These are phyloP conservation scores for Brachirus orientalis DNA, from an alignment of 2,113 vertebrate species.

Conservation along the genomic window DNA sequence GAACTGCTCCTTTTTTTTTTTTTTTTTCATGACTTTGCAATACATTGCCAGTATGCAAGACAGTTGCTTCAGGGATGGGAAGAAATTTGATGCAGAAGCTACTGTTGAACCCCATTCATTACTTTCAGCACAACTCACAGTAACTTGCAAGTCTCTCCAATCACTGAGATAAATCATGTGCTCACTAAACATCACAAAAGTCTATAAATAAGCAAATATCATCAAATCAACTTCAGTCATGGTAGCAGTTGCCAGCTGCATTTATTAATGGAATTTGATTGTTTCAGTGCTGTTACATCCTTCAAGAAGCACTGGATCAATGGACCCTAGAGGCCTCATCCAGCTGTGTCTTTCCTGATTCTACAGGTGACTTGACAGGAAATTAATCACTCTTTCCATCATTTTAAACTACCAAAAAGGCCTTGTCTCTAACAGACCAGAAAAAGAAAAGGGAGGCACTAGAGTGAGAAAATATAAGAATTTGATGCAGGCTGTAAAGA, in stretches of 20 bases:
- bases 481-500: background rate
- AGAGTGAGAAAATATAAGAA: background rate
- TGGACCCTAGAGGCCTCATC: background rate
- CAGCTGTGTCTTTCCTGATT: background rate
- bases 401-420: conserved; percentile 6
- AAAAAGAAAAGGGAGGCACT: background rate
- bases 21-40: background rate
- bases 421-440: conserved; percentile 25
- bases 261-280: background rate
- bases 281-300: background rate
- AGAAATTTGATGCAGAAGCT: background rate
- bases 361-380: background rate
- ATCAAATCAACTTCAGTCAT: background rate
- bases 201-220: background rate
- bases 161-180: no score
- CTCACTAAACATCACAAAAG: no score
- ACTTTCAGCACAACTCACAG: no score
- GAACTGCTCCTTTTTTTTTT: background rate
- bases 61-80: background rate
- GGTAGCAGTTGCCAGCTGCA: background rate
- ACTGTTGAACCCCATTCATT: no score
- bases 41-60: background rate
- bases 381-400: conserved; percentile 22
- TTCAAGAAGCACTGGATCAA: background rate
- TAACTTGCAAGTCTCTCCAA: background rate